phyloP scores from a whole-genome alignment of 2,888 invertebrate species.

The Dendrolimus houi region DNA sequence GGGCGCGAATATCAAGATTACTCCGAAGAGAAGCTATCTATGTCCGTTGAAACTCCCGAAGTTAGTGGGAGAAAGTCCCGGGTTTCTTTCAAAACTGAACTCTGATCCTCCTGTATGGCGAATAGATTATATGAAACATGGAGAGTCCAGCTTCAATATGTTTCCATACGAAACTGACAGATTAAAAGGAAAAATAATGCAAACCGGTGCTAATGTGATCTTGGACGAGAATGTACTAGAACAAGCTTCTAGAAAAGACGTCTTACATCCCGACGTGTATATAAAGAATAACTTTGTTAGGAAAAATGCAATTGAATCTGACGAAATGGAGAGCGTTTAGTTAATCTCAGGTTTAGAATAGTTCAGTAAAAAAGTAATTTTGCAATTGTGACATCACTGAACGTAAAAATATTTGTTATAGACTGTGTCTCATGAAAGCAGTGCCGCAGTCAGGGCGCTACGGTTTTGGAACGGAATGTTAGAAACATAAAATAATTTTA shows the following conservation, averaged over 20 bases:
- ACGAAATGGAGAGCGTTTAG: constrained; percentile 15
- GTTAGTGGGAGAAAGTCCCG: constrained; percentile 24
- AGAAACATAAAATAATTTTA: too few species aligned
- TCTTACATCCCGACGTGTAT: constrained; percentile 54
- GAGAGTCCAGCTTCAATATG: constrained; percentile 43
- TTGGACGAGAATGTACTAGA: constrained; percentile 32
- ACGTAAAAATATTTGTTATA: too few species aligned
- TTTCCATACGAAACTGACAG: constrained; percentile 30
- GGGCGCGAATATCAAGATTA: constrained; percentile 33
- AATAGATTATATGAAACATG: constrained; percentile 62
- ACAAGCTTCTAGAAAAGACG: constrained; percentile 35
- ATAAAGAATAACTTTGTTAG: constrained; percentile 50
- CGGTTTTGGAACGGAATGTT: too few species aligned
- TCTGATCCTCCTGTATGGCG: constrained; percentile 49
- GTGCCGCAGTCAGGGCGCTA: too few species aligned
- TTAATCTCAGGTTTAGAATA: too few species aligned
- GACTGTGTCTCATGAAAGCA: too few species aligned
- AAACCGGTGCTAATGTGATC: constrained; percentile 34
- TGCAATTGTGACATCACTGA: too few species aligned
- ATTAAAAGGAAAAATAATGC: constrained; percentile 40
- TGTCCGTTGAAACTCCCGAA: constrained; percentile 50
- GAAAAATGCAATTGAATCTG: constrained; percentile 29
- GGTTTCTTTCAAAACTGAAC: constrained; percentile 31
- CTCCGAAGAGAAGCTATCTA: constrained; percentile 47
- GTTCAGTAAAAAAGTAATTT: too few species aligned